Conservation (phyloP, 2,888 invertebrate genomes). For the Caenorhabditis sp. region DNA sequence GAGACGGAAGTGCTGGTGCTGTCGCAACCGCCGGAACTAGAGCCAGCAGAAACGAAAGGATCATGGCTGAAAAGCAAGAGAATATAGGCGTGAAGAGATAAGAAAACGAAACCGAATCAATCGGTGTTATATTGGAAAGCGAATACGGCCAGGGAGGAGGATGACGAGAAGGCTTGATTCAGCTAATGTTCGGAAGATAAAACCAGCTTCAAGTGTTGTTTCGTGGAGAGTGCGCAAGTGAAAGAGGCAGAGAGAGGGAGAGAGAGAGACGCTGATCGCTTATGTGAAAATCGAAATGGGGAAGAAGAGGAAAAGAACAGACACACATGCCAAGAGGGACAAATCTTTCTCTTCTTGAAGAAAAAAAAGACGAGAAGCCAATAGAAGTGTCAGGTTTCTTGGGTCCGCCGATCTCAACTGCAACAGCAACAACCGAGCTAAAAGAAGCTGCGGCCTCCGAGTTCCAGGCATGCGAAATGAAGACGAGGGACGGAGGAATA, state of each 20-base stretch:
- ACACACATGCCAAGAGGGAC: slow-evolving; percentile 6
- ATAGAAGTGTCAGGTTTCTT: slow-evolving; percentile 20
- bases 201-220: slow-evolving; percentile 42
- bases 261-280: not conserved
- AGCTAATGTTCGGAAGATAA: slow-evolving; percentile 48
- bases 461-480: not conserved
- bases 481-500: not conserved
- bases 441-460: slow-evolving; percentile 11
- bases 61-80: not conserved
- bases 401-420: not conserved
- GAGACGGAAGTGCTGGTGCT: slow-evolving; percentile 64
- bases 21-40: slow-evolving; percentile 12
- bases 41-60: slow-evolving; percentile 11
- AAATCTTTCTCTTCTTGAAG: slow-evolving; percentile 16
- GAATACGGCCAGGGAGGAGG: not conserved
- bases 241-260: not conserved
- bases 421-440: slow-evolving; percentile 18
- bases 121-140: slow-evolving; percentile 9
- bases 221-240: not conserved
- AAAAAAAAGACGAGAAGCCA: slow-evolving; percentile 4
- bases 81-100: too few relatives aligned
- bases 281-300: slow-evolving; percentile 30
- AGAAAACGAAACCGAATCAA: slow-evolving; percentile 7
- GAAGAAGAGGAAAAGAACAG: slow-evolving; percentile 4
- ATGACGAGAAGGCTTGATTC: slow-evolving; percentile 21